These are phyloP conservation scores for Melolontha melolontha DNA, from an alignment of 2,888 invertebrate genomes.

Conservation along the genomic window DNA sequence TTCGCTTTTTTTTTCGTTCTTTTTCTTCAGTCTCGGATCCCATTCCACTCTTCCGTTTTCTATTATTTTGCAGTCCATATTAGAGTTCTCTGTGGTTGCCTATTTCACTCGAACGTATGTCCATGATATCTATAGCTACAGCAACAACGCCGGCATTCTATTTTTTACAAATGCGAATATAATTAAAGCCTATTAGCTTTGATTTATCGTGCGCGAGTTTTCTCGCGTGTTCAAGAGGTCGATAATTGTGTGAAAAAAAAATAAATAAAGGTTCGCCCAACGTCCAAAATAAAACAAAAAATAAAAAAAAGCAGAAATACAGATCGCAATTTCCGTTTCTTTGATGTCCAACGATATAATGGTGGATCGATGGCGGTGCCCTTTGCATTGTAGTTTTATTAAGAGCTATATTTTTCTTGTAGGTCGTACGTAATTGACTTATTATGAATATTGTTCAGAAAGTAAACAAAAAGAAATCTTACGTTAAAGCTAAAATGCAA, in stretches of 20 bases:
- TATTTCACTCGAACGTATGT: too few species aligned
- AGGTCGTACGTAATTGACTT: too few species aligned
- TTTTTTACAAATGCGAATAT: conserved; percentile 12
- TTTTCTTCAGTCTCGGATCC: background rate
- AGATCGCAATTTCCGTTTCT: conserved; percentile 25
- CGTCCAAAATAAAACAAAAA: too few species aligned
- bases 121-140: too few species aligned
- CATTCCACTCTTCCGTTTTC: background rate
- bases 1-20: background rate
- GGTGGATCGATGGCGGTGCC: conserved; percentile 11
- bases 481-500: too few species aligned
- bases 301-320: conserved; percentile 12
- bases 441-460: too few species aligned
- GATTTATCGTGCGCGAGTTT: conserved; percentile 15
- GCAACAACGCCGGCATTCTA: background rate
- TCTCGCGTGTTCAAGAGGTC: background rate
- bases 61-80: conserved; percentile 4
- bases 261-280: too few species aligned
- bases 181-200: conserved; percentile 31
- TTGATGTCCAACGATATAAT: conserved; percentile 3
- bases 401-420: too few species aligned
- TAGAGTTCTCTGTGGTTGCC: background rate
- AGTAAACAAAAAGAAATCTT: too few species aligned
- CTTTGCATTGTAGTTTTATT: too few species aligned
- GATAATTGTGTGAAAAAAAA: too few species aligned